Evolutionary conservation across 2,113 vertebrate genomes (phyloP).

Genomic region (Urocitellus parryii): DNA sequence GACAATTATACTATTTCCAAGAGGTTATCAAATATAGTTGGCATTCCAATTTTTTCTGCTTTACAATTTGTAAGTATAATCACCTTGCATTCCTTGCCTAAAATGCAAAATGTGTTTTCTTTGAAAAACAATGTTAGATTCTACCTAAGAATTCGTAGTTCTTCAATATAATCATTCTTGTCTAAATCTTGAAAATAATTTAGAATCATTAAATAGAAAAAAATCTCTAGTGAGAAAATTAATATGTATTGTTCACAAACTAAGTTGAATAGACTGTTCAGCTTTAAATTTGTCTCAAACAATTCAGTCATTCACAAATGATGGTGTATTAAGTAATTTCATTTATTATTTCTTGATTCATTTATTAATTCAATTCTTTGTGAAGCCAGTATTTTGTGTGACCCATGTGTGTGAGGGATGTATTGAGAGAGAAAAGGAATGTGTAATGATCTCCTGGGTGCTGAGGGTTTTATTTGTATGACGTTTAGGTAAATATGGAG

Average conservation of each 20-base stretch:
- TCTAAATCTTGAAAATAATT: slow-evolving; percentile 41
- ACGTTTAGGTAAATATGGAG: background rate
- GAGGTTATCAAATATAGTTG: background rate
- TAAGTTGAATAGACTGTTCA: slow-evolving; percentile 18
- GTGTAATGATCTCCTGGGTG: background rate
- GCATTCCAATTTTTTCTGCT: background rate
- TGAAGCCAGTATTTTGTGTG: background rate
- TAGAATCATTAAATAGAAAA: background rate
- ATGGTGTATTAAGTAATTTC: background rate
- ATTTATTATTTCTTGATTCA: slow-evolving; percentile 33
- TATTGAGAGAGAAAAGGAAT: background rate
- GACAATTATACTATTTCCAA: background rate
- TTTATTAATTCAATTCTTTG: background rate
- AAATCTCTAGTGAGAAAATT: slow-evolving; percentile 26
- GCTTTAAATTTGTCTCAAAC: slow-evolving; percentile 49
- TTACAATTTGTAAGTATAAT: background rate
- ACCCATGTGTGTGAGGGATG: background rate
- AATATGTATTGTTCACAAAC: background rate
- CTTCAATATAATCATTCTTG: background rate
- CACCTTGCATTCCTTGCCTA: background rate
- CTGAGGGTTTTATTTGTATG: background rate
- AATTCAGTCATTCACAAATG: background rate
- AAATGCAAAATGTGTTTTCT: background rate
- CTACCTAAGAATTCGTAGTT: background rate
- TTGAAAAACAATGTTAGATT: background rate